A percentile compares a stretch with the other conserved stretches of the same genome.
These are phyloP conservation scores for Crioceris asparagi DNA, from an alignment of 2,888 invertebrate genomes.

Conservation along the genomic window DNA sequence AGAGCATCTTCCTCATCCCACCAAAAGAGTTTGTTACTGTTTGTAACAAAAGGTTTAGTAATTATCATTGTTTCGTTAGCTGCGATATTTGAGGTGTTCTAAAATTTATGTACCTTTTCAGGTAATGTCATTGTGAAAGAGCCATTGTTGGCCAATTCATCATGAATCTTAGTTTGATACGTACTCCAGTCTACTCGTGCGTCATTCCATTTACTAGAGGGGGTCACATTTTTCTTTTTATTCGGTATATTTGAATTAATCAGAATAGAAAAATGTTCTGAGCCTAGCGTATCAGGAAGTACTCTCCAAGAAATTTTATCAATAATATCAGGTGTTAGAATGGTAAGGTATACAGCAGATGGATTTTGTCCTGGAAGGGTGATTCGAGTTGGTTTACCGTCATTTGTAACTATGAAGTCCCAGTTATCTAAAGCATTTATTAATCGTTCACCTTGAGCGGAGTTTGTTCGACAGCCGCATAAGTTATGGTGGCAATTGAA, in stretches of 20 bases:
- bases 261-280: slow-evolving; percentile 6
- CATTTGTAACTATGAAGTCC: slow-evolving; percentile 1
- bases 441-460: slow-evolving; percentile 3
- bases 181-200: slow-evolving; percentile 3
- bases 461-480: slow-evolving; percentile 2
- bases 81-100: not conserved
- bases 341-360: slow-evolving; percentile 5
- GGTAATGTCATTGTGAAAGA: not conserved
- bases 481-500: slow-evolving; percentile 3
- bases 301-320: slow-evolving; percentile 5
- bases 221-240: slow-evolving; percentile 1
- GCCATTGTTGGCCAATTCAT: not conserved
- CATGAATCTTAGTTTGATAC: not conserved
- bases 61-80: slow-evolving; percentile 1
- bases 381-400: slow-evolving; percentile 6
- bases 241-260: slow-evolving; percentile 1
- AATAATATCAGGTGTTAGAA: slow-evolving; percentile 3
- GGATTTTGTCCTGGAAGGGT: slow-evolving; percentile 2
- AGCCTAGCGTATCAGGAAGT: slow-evolving; percentile 4
- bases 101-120: not conserved
- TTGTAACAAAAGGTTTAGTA: slow-evolving; percentile 3
- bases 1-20: slow-evolving; percentile 5
- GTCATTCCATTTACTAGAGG: slow-evolving; percentile 7
- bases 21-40: not conserved
- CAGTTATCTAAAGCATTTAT: slow-evolving; percentile 2